A percentile compares a stretch with the other conserved stretches of the same genome.
phyloP scores from a whole-genome alignment of 2,888 invertebrate genomes.

The Opisthograptis luteolata region DNA sequence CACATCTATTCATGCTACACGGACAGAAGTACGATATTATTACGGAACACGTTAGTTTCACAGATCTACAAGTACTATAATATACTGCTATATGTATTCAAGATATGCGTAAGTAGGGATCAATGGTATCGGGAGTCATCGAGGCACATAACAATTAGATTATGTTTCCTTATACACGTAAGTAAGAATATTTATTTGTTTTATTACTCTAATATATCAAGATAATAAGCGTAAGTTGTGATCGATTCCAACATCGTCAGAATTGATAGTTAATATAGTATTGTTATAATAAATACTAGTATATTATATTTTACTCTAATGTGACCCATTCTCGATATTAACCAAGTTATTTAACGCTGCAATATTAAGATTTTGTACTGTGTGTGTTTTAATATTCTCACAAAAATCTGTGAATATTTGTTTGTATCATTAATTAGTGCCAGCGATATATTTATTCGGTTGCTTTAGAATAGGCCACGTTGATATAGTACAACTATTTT shows the following conservation, averaged over 20 bases:
- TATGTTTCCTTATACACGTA: slow-evolving; percentile 68
- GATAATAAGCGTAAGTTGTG: slow-evolving; percentile 81
- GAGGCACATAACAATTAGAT: slow-evolving; percentile 76
- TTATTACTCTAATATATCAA: slow-evolving; percentile 72
- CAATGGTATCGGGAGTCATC: slow-evolving; percentile 61
- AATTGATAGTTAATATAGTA: slow-evolving; percentile 51
- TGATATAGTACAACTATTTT: slow-evolving; percentile 42
- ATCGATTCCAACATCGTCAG: slow-evolving; percentile 64
- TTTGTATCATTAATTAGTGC: not conserved
- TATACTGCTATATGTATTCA: slow-evolving; percentile 18
- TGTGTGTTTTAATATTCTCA: not conserved
- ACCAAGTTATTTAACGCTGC: not conserved
- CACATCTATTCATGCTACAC: slow-evolving; percentile 47
- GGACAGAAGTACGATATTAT: slow-evolving; percentile 17
- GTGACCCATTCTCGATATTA: slow-evolving; percentile 15
- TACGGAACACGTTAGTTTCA: slow-evolving; percentile 6
- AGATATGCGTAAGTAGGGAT: slow-evolving; percentile 24
- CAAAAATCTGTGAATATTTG: not conserved
- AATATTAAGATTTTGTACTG: not conserved
- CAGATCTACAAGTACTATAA: slow-evolving; percentile 7
- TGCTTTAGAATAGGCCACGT: slow-evolving; percentile 31
- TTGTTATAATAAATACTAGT: slow-evolving; percentile 37
- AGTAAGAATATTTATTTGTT: slow-evolving; percentile 72
- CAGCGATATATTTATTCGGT: slow-evolving; percentile 11
- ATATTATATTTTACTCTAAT: slow-evolving; percentile 35